Conservation (phyloP, 2,888 invertebrate species). For the Drosophila borborema region DNA sequence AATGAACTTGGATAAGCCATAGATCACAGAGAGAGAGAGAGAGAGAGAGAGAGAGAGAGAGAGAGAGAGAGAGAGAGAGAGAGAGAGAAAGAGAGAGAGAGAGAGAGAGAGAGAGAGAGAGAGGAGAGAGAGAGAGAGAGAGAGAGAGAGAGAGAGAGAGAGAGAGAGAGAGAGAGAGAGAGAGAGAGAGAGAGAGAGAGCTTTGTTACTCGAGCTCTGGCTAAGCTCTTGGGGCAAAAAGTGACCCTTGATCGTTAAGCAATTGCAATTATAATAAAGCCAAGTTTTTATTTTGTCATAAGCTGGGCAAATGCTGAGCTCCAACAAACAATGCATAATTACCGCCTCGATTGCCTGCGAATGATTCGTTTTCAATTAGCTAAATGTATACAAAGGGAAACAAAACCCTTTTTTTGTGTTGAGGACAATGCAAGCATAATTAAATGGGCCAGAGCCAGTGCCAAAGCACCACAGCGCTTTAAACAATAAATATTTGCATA, state of each 20-base stretch:
- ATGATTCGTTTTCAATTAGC: conserved; percentile 15
- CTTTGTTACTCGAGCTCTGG: neutral
- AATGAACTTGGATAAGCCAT: neutral
- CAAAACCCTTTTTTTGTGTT: conserved; percentile 14
- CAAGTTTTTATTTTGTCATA: neutral
- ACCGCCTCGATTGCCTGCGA: neutral
- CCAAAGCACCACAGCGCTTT: neutral
- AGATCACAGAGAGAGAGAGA: neutral
- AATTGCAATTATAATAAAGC: neutral
- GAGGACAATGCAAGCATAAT: conserved; percentile 29
- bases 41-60: too few relatives aligned
- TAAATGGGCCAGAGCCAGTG: neutral
- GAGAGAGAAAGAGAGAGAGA: too few relatives aligned
- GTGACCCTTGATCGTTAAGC: neutral
- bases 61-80: too few relatives aligned
- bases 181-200: too few relatives aligned
- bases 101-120: too few relatives aligned
- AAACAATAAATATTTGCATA: conserved; percentile 7
- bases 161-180: too few relatives aligned
- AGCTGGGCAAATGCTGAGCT: neutral
- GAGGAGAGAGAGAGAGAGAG: too few relatives aligned
- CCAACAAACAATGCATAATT: neutral
- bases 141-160: too few relatives aligned
- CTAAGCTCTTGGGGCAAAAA: neutral
- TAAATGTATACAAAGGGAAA: conserved; percentile 14